Evolutionary conservation across 2,113 vertebrate species (phyloP).

Genomic region (Rhipidura dahli): DNA sequence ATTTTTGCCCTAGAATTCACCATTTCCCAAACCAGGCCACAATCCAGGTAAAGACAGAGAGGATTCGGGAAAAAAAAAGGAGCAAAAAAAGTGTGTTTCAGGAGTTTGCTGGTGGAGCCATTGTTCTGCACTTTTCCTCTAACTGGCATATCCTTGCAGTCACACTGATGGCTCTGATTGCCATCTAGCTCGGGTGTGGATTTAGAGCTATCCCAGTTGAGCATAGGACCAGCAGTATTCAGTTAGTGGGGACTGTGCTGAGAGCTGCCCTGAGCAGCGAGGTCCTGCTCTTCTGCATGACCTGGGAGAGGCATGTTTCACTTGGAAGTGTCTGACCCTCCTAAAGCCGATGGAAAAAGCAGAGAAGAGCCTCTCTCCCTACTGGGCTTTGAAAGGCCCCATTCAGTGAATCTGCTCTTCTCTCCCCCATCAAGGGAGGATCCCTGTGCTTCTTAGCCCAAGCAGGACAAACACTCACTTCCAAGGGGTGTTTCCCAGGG

Average conservation of each 20-base stretch:
- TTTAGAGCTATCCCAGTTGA: neutral
- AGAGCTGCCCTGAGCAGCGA: neutral
- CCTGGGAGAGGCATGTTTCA: neutral
- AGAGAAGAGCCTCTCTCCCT: neutral
- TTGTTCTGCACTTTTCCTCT: neutral
- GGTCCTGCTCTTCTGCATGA: neutral
- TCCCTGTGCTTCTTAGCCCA: neutral
- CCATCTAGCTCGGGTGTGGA: neutral
- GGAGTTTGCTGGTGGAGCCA: neutral
- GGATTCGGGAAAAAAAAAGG: neutral
- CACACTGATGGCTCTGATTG: neutral
- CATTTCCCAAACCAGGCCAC: neutral
- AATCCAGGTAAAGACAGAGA: conserved; percentile 4
- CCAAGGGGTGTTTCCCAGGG: neutral
- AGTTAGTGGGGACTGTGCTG: neutral
- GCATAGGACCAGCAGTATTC: neutral
- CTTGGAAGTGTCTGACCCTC: neutral
- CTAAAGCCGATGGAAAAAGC: neutral
- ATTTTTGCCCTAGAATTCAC: conserved; percentile 56
- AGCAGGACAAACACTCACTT: neutral
- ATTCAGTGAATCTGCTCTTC: neutral
- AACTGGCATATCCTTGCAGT: rapidly evolving
- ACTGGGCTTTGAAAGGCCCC: neutral
- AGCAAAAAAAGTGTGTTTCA: neutral
- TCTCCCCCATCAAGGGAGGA: neutral